A percentile compares a stretch with the other conserved stretches of the same genome.
Conservation (phyloP, 2,888 invertebrate species). For the Nephrocerus scutellatus region DNA sequence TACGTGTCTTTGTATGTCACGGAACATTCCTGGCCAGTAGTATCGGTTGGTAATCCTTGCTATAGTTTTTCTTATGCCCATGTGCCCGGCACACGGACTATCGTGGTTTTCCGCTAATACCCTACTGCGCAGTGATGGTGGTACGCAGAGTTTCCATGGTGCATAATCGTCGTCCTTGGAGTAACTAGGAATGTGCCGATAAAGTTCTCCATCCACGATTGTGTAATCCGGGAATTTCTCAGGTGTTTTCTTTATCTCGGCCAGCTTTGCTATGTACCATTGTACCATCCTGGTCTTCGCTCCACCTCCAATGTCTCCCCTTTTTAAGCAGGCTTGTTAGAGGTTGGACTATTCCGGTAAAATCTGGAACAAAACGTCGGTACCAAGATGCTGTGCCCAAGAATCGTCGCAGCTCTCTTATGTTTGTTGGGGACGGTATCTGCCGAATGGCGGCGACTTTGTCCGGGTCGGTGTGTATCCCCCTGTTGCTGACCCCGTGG, state of each 20-base stretch:
- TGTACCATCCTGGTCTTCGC: background rate
- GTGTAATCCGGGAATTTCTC: conserved; percentile 4
- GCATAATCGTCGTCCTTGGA: background rate
- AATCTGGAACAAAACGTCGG: conserved; percentile 2
- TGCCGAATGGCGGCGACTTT: conserved; percentile 2
- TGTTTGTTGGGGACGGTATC: background rate
- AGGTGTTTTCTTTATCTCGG: background rate
- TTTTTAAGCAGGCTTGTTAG: conserved; percentile 2
- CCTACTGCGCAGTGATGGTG: background rate
- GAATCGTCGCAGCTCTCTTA: conserved; percentile 1
- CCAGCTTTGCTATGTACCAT: too few relatives aligned
- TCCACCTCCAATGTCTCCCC: conserved; percentile 3
- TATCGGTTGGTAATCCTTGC: conserved; percentile 4
- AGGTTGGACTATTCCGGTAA: background rate
- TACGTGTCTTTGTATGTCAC: conserved; percentile 3
- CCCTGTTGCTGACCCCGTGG: background rate
- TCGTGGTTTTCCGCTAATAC: conserved; percentile 3
- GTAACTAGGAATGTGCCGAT: background rate
- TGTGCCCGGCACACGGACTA: conserved; percentile 3
- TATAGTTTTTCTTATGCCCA: conserved; percentile 9
- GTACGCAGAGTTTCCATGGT: conserved; percentile 4
- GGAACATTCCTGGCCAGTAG: conserved; percentile 10
- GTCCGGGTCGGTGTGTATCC: conserved; percentile 6
- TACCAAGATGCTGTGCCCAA: conserved; percentile 6
- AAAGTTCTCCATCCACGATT: conserved; percentile 1